Evolutionary conservation across 2,888 invertebrate genomes (phyloP).

Genomic region (Rhingia campestris): DNA sequence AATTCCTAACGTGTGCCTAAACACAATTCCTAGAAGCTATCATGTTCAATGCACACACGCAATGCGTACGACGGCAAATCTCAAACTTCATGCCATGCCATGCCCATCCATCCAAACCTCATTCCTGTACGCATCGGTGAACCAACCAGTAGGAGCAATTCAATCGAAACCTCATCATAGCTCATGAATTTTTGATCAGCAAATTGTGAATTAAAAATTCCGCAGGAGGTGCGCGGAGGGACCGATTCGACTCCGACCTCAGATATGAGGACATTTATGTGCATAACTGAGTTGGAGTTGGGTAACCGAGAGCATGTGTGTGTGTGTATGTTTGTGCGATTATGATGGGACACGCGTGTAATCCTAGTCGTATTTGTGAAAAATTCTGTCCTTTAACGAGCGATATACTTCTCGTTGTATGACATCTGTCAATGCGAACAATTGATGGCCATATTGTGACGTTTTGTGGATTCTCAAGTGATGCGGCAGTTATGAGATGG

Average conservation of each 20-base stretch:
- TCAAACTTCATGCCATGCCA: neutral
- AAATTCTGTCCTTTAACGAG: constrained; percentile 16
- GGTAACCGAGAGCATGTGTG: neutral
- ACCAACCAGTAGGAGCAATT: constrained; percentile 27
- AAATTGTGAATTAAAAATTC: constrained; percentile 62
- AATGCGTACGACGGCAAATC: constrained; percentile 8
- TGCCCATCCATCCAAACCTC: neutral
- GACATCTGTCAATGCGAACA: constrained; percentile 4
- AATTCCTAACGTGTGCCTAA: constrained; percentile 62
- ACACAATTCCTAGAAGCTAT: constrained; percentile 59
- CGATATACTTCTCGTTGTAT: constrained; percentile 17
- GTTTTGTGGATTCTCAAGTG: neutral
- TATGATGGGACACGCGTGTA: neutral
- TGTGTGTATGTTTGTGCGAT: neutral
- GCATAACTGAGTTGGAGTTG: neutral
- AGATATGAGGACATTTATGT: neutral
- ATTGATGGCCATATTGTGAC: constrained; percentile 1
- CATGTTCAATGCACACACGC: constrained; percentile 24
- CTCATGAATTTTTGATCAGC: constrained; percentile 65
- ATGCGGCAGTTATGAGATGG: no score
- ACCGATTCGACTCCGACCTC: neutral
- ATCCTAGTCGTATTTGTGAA: neutral
- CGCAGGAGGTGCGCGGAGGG: constrained; percentile 3
- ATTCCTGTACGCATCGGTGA: constrained; percentile 1
- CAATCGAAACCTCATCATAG: constrained; percentile 57